Conservation (phyloP, 2,113 vertebrate species). For the Meriones unguiculatus region DNA sequence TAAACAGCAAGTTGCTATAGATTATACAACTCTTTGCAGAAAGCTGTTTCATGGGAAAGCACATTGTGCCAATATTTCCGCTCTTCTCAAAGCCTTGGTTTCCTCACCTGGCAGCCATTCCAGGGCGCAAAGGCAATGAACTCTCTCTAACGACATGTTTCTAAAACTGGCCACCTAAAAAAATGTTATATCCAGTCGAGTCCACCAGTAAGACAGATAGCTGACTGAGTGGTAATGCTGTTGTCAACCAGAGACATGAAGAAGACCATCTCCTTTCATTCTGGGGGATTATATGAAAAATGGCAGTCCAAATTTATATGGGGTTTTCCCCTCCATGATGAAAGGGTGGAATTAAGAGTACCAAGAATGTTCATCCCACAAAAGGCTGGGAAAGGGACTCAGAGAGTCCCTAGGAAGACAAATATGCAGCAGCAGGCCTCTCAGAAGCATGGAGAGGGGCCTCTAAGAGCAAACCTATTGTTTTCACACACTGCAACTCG, state of each 20-base stretch:
- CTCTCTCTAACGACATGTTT: slow-evolving; percentile 57
- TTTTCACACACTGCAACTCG: slow-evolving; percentile 27
- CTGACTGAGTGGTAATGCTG: background rate
- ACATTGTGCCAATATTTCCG: background rate
- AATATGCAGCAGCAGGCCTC: background rate
- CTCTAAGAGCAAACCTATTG: background rate
- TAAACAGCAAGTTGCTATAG: slow-evolving; percentile 53
- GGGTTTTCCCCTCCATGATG: background rate
- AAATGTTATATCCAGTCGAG: slow-evolving; percentile 54
- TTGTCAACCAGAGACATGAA: slow-evolving; percentile 5
- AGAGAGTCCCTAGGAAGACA: background rate
- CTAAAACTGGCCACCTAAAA: slow-evolving; percentile 54
- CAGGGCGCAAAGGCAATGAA: slow-evolving; percentile 64
- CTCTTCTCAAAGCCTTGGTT: slow-evolving; percentile 42
- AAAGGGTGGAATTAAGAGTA: slow-evolving; percentile 51
- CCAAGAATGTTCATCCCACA: slow-evolving; percentile 22
- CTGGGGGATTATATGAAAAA: slow-evolving; percentile 53
- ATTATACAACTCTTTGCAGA: slow-evolving; percentile 51
- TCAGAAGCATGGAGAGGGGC: background rate
- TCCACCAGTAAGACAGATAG: slow-evolving; percentile 40
- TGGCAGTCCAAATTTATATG: slow-evolving; percentile 21
- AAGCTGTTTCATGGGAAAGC: slow-evolving; percentile 53
- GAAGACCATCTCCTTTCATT: slow-evolving; percentile 7
- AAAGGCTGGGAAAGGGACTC: slow-evolving; percentile 43
- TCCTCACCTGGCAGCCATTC: slow-evolving; percentile 47